Conservation (phyloP, 2,888 invertebrate genomes). For the Blomia tropicalis region DNA sequence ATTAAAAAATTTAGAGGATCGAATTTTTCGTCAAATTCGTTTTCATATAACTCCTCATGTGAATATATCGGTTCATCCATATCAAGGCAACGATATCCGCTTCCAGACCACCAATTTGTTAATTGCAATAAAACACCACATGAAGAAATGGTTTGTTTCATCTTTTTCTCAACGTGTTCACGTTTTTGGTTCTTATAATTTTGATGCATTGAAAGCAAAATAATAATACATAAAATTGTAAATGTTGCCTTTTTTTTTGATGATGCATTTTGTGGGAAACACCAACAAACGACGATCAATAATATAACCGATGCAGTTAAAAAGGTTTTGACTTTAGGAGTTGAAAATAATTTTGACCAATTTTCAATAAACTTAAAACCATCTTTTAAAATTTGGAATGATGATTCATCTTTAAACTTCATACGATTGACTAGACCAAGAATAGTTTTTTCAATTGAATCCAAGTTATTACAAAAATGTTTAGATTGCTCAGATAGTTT, state of each 20-base stretch:
- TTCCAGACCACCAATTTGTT: background rate
- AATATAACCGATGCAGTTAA: background rate
- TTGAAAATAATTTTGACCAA: background rate
- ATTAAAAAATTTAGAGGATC: background rate
- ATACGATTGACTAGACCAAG: background rate
- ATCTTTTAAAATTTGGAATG: background rate
- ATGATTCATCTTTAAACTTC: background rate
- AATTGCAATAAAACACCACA: background rate
- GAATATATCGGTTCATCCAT: background rate
- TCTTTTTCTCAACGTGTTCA: background rate
- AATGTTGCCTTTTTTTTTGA: background rate
- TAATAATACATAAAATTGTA: background rate
- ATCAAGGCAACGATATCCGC: background rate
- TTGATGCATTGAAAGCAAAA: background rate
- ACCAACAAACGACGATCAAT: background rate
- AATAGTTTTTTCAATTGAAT: background rate
- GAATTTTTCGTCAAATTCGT: background rate
- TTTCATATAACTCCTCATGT: background rate
- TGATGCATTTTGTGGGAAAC: background rate
- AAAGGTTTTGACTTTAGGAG: background rate
- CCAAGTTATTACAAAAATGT: background rate
- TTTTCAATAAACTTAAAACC: background rate
- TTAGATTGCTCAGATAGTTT: background rate
- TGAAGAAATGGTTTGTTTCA: background rate
- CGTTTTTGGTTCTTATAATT: background rate